Percentiles rank a stretch among this genome's conserved stretches.
phyloP scores from a whole-genome alignment of 2,888 invertebrate species.

The Nomada flava region DNA sequence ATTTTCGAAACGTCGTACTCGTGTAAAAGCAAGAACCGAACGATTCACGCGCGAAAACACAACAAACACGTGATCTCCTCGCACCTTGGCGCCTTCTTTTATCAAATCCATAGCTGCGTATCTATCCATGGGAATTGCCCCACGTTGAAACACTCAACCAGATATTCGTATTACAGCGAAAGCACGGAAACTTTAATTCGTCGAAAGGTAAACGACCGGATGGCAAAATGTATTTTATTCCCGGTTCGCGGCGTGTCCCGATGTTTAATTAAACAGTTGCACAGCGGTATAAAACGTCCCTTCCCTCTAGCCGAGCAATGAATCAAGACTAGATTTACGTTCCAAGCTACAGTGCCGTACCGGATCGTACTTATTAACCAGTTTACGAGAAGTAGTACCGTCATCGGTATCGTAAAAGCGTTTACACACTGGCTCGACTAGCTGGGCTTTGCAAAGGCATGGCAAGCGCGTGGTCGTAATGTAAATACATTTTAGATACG shows the following conservation, averaged over 20 bases:
- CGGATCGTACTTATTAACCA: constrained; percentile 39
- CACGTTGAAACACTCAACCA: too few species aligned
- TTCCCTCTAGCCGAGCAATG: neutral
- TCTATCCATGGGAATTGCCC: neutral
- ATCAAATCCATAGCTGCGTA: neutral
- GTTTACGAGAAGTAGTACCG: constrained; percentile 42
- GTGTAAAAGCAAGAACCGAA: constrained; percentile 51
- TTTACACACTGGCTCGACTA: neutral
- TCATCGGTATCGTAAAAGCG: constrained; percentile 39
- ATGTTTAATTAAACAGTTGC: constrained; percentile 10
- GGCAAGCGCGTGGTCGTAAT: constrained; percentile 14
- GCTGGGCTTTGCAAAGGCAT: neutral
- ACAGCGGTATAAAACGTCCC: constrained; percentile 14
- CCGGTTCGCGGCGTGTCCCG: neutral
- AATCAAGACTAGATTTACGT: constrained; percentile 20
- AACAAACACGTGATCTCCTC: constrained; percentile 41
- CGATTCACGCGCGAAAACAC: constrained; percentile 53
- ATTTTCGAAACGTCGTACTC: constrained; percentile 30
- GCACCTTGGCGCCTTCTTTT: constrained; percentile 49
- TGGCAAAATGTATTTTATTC: neutral
- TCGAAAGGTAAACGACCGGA: neutral
- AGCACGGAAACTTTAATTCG: neutral
- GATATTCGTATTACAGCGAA: neutral
- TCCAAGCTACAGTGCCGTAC: neutral
- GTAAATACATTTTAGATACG: constrained; percentile 25